Conservation (phyloP, 30 jellyfish, hydroid and myxozoan species). For the Chrysaora quinquecirrha region DNA sequence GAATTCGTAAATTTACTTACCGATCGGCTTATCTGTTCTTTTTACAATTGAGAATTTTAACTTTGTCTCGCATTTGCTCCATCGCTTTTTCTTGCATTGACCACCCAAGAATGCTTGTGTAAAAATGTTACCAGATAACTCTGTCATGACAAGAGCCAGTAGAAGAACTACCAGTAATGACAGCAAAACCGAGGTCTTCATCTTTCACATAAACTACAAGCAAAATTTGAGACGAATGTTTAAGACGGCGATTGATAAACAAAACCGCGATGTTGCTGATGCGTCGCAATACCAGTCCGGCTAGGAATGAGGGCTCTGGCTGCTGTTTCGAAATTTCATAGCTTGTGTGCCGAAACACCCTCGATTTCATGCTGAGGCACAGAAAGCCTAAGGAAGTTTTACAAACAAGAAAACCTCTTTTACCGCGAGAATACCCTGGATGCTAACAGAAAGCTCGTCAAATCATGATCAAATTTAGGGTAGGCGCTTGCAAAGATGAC, state of each 20-base stretch:
- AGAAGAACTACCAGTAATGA: not conserved
- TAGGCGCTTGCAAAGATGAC: too few species aligned
- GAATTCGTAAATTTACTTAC: not conserved
- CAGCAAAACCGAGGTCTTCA: not conserved
- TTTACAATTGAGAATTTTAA: conserved; percentile 21
- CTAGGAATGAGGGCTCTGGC: too few species aligned
- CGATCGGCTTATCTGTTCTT: not conserved
- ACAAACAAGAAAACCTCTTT: too few species aligned
- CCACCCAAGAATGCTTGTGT: conserved; percentile 26
- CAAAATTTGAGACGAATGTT: not conserved
- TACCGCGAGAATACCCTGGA: too few species aligned
- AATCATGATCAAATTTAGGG: too few species aligned
- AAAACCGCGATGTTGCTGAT: too few species aligned
- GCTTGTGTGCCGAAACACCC: conserved; percentile 42
- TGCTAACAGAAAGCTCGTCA: too few species aligned
- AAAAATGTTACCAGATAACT: not conserved
- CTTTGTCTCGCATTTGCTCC: conserved; percentile 48
- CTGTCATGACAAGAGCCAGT: not conserved
- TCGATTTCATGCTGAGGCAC: conserved; percentile 66
- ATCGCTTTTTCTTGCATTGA: conserved; percentile 39
- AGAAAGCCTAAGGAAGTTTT: too few species aligned
- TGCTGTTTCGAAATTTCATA: too few species aligned
- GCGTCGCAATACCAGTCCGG: too few species aligned
- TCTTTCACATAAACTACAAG: not conserved
- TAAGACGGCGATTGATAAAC: too few species aligned